Base-by-base conservation (phyloP, 2,888 invertebrate species). In the Macrophya alboannulata region DNA sequence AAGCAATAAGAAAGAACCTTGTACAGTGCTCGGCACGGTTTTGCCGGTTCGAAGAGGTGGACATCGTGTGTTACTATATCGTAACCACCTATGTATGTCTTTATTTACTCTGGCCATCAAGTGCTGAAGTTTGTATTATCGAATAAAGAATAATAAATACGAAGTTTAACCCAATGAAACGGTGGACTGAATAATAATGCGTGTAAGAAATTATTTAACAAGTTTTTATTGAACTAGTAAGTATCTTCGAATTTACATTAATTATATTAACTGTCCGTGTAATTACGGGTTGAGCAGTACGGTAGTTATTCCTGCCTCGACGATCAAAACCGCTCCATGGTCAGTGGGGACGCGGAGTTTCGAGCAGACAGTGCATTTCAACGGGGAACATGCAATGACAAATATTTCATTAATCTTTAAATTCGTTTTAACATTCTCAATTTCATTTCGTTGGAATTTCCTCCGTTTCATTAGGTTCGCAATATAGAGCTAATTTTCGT, bases 181-280 rank as follows among this genome's bases (percentile, higher is more conserved):
- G 81, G 81, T 81, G 51, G 62, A 25, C 31, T 55, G 55, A 81
- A 81, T 81, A 81, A 81, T 81, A 81, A 81, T 81, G 81, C 81
- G 62, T 40, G 59, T 59, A 62, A 43, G 25, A 62, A 62, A 81
- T 81, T 81, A 81, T 81, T 81, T 81, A 6, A 40, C 62, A 81
- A 62, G 10, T 81, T 59, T 81, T 81, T 81, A 81, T 81, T 81
- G n/a, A 81, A 62, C 81, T 81, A 62, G 51, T 62, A 31, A 81
- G 43, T 31, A 43, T 81, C 40, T 59, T 62, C n/a, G 51, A 81
- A 81, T 81, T 81, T 81, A 81, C 81, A 81, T 51, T 62, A 81
- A 81, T 81, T 43, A 81, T 81, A 51, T 62, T 45, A 31, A 62
- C 59, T 17, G 15, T 81, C 81, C 40, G 55, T 55, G 55, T 55